phyloP scores from a whole-genome alignment of 2,113 vertebrate genomes.

The Ondatra zibethicus region DNA sequence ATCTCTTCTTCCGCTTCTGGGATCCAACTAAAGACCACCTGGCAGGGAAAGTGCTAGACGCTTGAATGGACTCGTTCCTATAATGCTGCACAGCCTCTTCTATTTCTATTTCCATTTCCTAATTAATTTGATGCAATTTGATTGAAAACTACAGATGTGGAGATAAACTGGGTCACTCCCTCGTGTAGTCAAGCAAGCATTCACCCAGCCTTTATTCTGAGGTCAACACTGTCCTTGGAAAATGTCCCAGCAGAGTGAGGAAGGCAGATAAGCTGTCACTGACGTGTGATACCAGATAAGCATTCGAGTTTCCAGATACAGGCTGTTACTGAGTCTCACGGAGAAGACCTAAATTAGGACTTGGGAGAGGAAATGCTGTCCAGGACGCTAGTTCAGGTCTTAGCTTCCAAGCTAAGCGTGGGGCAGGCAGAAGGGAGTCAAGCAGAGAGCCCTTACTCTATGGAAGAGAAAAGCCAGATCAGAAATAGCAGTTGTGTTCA shows the following conservation, averaged over 20 bases:
- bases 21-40: slow-evolving; percentile 38
- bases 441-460: neutral
- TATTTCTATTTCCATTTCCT: slow-evolving; percentile 36
- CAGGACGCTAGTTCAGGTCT: neutral
- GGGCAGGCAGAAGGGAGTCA: neutral
- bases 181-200: neutral
- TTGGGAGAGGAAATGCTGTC: neutral
- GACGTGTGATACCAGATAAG: neutral
- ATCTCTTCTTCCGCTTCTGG: slow-evolving; percentile 23
- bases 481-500: neutral
- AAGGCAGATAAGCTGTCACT: neutral
- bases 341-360: neutral
- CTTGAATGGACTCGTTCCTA: neutral
- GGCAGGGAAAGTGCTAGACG: neutral
- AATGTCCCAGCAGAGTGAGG: neutral
- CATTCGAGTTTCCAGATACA: neutral
- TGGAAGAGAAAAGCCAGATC: neutral
- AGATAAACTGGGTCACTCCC: neutral
- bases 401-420: neutral
- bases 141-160: neutral
- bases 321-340: neutral
- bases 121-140: neutral
- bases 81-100: neutral
- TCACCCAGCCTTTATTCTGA: slow-evolving; percentile 1
- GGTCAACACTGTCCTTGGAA: neutral